Conservation (phyloP, 2,113 vertebrate species). For the Lycaon pictus region DNA sequence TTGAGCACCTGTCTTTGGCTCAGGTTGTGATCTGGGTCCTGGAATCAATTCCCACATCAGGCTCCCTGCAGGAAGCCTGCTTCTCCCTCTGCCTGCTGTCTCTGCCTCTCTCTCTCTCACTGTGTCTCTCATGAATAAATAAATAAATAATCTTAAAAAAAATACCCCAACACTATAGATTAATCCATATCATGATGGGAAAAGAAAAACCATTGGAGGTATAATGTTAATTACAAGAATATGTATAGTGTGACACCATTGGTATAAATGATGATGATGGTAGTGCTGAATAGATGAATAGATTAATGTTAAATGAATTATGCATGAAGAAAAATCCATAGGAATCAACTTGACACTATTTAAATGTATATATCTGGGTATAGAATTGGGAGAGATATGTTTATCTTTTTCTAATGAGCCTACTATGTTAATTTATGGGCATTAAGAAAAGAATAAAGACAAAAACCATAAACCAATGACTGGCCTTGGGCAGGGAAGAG, state of each 20-base stretch:
- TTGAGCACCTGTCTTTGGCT: too few species aligned
- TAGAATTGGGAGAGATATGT: neutral
- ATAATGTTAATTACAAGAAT: neutral
- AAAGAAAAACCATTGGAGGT: neutral
- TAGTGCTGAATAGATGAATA: neutral
- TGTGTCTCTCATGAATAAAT: too few species aligned
- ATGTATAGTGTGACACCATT: neutral
- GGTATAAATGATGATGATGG: neutral
- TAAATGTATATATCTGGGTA: neutral
- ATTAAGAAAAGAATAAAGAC: neutral
- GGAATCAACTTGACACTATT: slow-evolving; percentile 10
- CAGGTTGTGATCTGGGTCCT: too few species aligned
- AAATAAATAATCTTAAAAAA: too few species aligned
- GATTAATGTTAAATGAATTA: neutral
- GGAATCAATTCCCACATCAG: too few species aligned
- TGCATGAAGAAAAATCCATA: neutral
- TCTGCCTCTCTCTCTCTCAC: too few species aligned
- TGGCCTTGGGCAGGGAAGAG: neutral
- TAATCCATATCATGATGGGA: neutral
- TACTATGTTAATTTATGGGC: neutral
- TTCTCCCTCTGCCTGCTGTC: too few species aligned
- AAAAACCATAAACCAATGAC: slow-evolving; percentile 2
- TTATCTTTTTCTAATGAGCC: neutral
- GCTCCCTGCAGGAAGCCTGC: too few species aligned
- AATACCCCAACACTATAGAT: neutral